These are phyloP conservation scores for Papilio gigon DNA, from an alignment of 2,888 invertebrate genomes.

Conservation along the genomic window DNA sequence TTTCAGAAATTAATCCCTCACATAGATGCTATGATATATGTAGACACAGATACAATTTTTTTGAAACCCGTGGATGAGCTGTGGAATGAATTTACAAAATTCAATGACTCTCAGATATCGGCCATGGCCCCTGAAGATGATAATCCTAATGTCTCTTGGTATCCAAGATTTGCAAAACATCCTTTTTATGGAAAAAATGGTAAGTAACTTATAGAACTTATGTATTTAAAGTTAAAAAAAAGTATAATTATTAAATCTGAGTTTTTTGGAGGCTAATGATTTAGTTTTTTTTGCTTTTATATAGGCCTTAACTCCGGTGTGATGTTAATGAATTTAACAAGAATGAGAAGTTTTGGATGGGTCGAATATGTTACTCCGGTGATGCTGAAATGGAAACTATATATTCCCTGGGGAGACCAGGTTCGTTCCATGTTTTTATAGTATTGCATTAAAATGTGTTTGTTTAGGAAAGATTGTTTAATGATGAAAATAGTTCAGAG, in stretches of 20 bases:
- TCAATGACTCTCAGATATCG: constrained; percentile 93
- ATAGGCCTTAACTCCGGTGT: constrained; percentile 97
- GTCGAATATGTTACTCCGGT: constrained; percentile 91
- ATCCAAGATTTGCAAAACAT: constrained; percentile 96
- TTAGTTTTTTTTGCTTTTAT: constrained; percentile 41
- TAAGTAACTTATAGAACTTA: constrained; percentile 55
- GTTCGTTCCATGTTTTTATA: constrained; percentile 80
- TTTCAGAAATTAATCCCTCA: constrained; percentile 89
- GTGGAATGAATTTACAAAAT: constrained; percentile 91
- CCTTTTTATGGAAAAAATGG: constrained; percentile 95
- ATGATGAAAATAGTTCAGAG: too few species aligned
- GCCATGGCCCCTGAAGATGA: constrained; percentile 95
- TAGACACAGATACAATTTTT: constrained; percentile 96
- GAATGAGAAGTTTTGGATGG: constrained; percentile 94
- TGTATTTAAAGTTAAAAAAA: neutral
- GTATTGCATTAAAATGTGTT: too few species aligned
- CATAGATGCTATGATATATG: constrained; percentile 93
- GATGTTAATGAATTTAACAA: constrained; percentile 98
- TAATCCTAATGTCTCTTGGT: constrained; percentile 96
- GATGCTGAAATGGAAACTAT: constrained; percentile 90
- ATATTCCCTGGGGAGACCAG: constrained; percentile 99
- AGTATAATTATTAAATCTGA: neutral
- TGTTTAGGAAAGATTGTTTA: too few species aligned
- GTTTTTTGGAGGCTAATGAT: neutral
- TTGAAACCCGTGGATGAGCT: constrained; percentile 90